Percentiles rank a stretch among this genome's conserved stretches.
These are phyloP conservation scores for Pangasianodon gigas DNA, from an alignment of 2,113 vertebrate species.

Conservation along the genomic window DNA sequence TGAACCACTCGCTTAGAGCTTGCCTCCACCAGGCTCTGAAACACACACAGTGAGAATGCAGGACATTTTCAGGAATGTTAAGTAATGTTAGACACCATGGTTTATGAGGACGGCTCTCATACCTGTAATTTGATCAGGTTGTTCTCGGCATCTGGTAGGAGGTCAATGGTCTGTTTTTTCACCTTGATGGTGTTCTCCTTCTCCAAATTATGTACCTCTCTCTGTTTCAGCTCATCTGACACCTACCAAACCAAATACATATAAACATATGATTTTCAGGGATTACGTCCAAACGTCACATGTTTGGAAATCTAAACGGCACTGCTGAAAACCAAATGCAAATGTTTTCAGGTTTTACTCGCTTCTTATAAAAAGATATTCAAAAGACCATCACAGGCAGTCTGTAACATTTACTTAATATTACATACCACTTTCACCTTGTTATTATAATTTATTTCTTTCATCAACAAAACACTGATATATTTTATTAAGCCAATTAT, in stretches of 20 bases:
- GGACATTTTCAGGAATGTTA: not conserved
- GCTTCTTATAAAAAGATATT: not conserved
- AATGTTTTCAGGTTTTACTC: not conserved
- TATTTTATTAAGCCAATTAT: not conserved
- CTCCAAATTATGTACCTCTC: conserved; percentile 67
- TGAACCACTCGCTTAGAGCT: conserved; percentile 81
- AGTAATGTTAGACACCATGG: not conserved
- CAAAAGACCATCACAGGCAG: not conserved
- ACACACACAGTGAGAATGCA: conserved; percentile 5
- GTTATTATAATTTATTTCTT: not conserved
- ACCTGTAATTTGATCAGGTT: conserved; percentile 86
- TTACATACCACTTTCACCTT: not conserved
- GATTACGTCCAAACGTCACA: not conserved
- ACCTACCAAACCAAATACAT: conserved; percentile 66
- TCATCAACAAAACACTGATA: not conserved
- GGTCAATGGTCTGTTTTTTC: conserved; percentile 79
- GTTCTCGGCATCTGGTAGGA: conserved; percentile 79
- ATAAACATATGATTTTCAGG: not conserved
- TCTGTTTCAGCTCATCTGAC: conserved; percentile 75
- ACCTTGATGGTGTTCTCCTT: conserved; percentile 74
- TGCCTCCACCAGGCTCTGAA: conserved; percentile 80
- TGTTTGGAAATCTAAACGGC: not conserved
- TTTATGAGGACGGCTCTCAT: not conserved
- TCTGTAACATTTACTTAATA: not conserved
- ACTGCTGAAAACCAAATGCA: not conserved